Evolutionary conservation across 2,888 invertebrate genomes (phyloP).

Genomic region (Ischnus inquisitorius): DNA sequence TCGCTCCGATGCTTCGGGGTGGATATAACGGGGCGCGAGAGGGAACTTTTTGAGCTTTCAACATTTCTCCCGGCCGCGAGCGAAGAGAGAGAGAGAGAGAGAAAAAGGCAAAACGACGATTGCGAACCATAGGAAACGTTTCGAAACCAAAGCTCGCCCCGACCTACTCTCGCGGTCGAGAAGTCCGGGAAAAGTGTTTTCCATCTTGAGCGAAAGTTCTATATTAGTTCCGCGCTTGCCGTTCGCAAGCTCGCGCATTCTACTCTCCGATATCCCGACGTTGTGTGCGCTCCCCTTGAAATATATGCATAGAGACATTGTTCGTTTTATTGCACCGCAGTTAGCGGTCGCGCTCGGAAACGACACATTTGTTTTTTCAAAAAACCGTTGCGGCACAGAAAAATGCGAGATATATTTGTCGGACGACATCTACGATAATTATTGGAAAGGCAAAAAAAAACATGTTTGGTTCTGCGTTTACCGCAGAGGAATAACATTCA

Average conservation of each 20-base stretch:
- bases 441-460: background rate
- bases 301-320: conserved; percentile 1
- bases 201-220: conserved; percentile 56
- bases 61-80: conserved; percentile 2
- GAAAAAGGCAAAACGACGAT: background rate
- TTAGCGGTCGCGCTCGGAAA: background rate
- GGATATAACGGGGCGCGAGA: conserved; percentile 11
- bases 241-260: background rate
- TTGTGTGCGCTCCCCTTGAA: conserved; percentile 16
- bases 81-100: background rate
- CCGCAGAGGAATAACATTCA: background rate
- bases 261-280: background rate
- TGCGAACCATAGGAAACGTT: conserved; percentile 23
- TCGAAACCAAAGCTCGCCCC: conserved; percentile 34
- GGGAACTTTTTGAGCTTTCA: conserved; percentile 29
- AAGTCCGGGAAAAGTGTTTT: conserved; percentile 59
- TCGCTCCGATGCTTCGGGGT: conserved; percentile 7
- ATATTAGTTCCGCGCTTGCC: conserved; percentile 56
- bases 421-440: background rate
- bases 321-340: conserved; percentile 6
- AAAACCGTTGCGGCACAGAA: background rate
- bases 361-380: background rate
- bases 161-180: conserved; percentile 8
- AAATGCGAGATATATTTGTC: background rate
- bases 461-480: background rate